These are phyloP conservation scores for Heliconius nattereri DNA, from an alignment of 1,140 invertebrate species.

Conservation along the genomic window DNA sequence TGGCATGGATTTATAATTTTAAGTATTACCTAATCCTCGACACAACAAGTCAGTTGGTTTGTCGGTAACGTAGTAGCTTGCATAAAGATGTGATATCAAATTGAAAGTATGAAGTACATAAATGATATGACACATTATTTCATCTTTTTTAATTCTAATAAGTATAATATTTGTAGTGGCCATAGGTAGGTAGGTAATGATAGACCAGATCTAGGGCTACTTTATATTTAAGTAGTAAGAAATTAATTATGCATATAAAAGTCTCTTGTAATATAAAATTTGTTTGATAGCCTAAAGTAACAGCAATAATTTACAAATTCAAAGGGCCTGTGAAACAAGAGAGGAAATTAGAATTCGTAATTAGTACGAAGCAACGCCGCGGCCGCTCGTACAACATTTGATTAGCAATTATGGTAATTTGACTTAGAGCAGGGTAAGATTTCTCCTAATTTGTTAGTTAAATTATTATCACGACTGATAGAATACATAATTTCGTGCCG, in stretches of 20 bases:
- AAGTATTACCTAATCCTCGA: no score
- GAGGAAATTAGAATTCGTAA: slow-evolving; percentile 80
- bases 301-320: slow-evolving; percentile 77
- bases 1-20: no score
- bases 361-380: slow-evolving; percentile 68
- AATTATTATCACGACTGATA: slow-evolving; percentile 70
- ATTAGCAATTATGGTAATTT: slow-evolving; percentile 81
- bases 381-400: slow-evolving; percentile 76
- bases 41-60: no score
- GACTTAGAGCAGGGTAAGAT: slow-evolving; percentile 79
- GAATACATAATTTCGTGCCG: slow-evolving; percentile 57
- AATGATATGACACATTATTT: no score
- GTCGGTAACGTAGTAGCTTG: no score
- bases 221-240: neutral
- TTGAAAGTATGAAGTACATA: no score
- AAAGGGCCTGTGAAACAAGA: slow-evolving; percentile 78
- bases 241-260: slow-evolving; percentile 12
- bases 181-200: no score
- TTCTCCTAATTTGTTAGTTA: slow-evolving; percentile 79
- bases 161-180: no score
- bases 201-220: no score
- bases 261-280: slow-evolving; percentile 47
- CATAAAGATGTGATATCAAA: no score
- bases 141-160: no score
- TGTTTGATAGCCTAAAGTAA: slow-evolving; percentile 67